Base-by-base conservation (phyloP, 2,888 invertebrate genomes). In the Oegoconia quadripuncta region DNA sequence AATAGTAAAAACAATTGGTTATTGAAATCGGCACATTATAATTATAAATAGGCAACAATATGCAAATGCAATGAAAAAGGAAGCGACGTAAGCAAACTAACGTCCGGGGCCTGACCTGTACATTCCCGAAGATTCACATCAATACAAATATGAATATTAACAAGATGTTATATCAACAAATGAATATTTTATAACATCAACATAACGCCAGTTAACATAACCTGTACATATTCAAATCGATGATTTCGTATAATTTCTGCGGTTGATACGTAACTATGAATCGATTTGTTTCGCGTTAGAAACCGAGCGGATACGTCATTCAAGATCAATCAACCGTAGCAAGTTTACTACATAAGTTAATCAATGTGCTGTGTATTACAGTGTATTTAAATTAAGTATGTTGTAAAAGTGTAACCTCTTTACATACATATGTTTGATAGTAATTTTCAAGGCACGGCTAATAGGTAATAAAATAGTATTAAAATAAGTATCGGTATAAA, bases 261-360 rank as follows among this genome's bases (percentile, higher is more conserved):
- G 59, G 32, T 52, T n/a, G 12, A 18, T 34, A 37, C 31, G 37
- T 37, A 37, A 37, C 34, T 36, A 53, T 50, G 52, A 56, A 55
- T 61, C 48, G 56, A 55, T 61, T 61, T 48, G 49, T 48, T 51
- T 51, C 44, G 53, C 41, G 44, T 56, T 58, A 55, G 57, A 55
- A 59, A 58, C 51, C 46, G 46, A 60, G 53, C 54, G 55, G 54
- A 58, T 54, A 55, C 55, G 57, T 62, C 58, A 66, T 67, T 65
- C 52, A 57, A 42, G 54, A 44, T 53, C 59, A 48, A 41, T 64
- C 60, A 59, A 47, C 56, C 62, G 58, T 26, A n/a, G 49, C 56
- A 55, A 46, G 57, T 58, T 62, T 57, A 59, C 53, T 56, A 51
- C 53, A 56, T 55, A 58, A 59, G 60, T 40, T 49, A 17, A 17